phyloP scores from a whole-genome alignment of 1,140 invertebrate species.

The Heliconius hewitsoni region DNA sequence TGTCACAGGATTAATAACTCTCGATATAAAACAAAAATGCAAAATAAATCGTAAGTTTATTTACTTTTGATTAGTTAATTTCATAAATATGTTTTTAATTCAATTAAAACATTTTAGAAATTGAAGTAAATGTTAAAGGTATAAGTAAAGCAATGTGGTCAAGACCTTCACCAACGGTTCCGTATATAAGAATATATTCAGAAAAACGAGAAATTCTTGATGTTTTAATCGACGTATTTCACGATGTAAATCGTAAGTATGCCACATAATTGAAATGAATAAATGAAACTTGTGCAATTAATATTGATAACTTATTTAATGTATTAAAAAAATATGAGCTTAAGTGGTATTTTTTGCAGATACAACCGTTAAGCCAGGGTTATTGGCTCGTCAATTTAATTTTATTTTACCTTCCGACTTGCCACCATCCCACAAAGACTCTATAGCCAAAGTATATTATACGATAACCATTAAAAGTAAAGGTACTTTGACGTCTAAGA shows the following conservation, averaged over 20 bases:
- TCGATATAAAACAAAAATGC: constrained; percentile 60
- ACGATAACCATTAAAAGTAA: constrained; percentile 48
- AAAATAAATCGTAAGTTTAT: constrained; percentile 60
- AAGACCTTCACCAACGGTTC: constrained; percentile 56
- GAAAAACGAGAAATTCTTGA: constrained; percentile 58
- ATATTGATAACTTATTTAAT: background rate
- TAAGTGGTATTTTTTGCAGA: constrained; percentile 45
- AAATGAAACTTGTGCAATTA: no score
- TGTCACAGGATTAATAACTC: constrained; percentile 61
- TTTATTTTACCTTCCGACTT: constrained; percentile 60
- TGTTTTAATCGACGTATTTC: constrained; percentile 56
- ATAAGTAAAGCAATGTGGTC: constrained; percentile 63
- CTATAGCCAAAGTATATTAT: constrained; percentile 62
- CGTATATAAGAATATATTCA: constrained; percentile 68
- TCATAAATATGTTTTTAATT: background rate
- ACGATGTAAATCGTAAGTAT: constrained; percentile 50
- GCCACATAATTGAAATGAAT: background rate
- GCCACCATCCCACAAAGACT: constrained; percentile 62
- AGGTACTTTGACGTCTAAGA: constrained; percentile 43
- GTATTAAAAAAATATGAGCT: background rate
- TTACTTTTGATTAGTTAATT: background rate
- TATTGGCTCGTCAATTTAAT: constrained; percentile 61
- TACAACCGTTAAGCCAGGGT: constrained; percentile 51
- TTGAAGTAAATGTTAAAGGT: constrained; percentile 60
- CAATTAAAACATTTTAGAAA: constrained; percentile 52